Base-by-base conservation (phyloP, 2,888 invertebrate genomes). In the Germaria angustata region DNA sequence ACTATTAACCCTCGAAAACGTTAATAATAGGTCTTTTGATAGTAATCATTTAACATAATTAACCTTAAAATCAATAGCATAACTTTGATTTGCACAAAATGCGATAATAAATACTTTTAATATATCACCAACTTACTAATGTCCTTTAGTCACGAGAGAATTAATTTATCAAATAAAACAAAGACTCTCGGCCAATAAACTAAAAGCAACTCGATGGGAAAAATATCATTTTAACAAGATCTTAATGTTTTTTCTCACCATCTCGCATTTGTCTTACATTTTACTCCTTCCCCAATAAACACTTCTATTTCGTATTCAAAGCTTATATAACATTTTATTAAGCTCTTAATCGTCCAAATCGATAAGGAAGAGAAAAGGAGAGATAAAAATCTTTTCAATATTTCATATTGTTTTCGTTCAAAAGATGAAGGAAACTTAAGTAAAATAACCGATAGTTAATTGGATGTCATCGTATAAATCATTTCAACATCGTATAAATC, bases 401-500 rank as follows among this genome's bases (percentile, higher is more conserved):
- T 24, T 65, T 65, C 39, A 57, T 55, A 22, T 32, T 57, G 39
- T 57, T 65, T 66, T 15, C 72, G 41, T 15, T 53, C 6, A n/a
- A 24, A 17, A 34, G 24, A 22, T 44, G 36, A 41, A 66, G 41
- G 51, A 72, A 72, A 57, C 55, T 65, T 41, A 72, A 79, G 65
- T 44, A 32, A 72, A 66, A 53, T 51, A 66, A 66, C 36, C 66
- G 66, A 73, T 80, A 61, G 71, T 79, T 71, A 76, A 76, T 82
- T 79, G 44, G 59, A 32, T 75, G 75, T 61, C 82, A 75, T 71
- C 75, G 61, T 36, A 79, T 79, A 79, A 82, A 81, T 81, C 81
- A 81, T 81, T 81, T 77, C 66, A 55, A 55, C 77, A 68, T 68
- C 61, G 39, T 34, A n/a, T n/a, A n/a, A n/a, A n/a, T 68, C 72